Percentiles rank a stretch among this genome's conserved stretches.
Evolutionary conservation across 1,140 invertebrate genomes (phyloP).

Genomic region (Aleiodes sp.): DNA sequence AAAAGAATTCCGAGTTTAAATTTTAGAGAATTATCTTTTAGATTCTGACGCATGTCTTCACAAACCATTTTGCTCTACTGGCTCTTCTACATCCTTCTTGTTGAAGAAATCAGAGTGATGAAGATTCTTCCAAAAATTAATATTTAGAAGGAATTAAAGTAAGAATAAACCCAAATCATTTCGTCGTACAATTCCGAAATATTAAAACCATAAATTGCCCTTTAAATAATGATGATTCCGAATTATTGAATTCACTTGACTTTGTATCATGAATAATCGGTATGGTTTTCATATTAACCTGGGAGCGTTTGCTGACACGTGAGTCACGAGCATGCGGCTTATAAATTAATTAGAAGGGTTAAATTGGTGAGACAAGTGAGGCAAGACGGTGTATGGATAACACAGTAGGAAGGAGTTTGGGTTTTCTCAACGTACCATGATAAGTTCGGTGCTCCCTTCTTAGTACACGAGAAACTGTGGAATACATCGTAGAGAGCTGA

Average conservation of each 20-base stretch:
- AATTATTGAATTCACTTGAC: constrained; percentile 14
- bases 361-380: constrained; percentile 47
- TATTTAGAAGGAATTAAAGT: too few species aligned
- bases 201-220: too few species aligned
- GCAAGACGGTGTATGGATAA: constrained; percentile 23
- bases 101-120: too few species aligned
- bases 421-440: constrained; percentile 15
- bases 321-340: constrained; percentile 47
- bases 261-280: constrained; percentile 25
- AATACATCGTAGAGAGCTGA: constrained; percentile 5
- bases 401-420: constrained; percentile 26
- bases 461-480: constrained; percentile 16
- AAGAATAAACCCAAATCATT: too few species aligned
- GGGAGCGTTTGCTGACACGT: constrained; percentile 28
- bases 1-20: too few species aligned
- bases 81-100: too few species aligned
- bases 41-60: too few species aligned
- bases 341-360: constrained; percentile 61
- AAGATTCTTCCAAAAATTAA: too few species aligned
- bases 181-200: too few species aligned
- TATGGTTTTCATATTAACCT: constrained; percentile 31
- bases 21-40: too few species aligned
- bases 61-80: too few species aligned
- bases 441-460: constrained; percentile 25
- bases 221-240: too few species aligned